Conservation (phyloP, 2,113 vertebrate genomes). For the Pseudopodoces humilis region DNA sequence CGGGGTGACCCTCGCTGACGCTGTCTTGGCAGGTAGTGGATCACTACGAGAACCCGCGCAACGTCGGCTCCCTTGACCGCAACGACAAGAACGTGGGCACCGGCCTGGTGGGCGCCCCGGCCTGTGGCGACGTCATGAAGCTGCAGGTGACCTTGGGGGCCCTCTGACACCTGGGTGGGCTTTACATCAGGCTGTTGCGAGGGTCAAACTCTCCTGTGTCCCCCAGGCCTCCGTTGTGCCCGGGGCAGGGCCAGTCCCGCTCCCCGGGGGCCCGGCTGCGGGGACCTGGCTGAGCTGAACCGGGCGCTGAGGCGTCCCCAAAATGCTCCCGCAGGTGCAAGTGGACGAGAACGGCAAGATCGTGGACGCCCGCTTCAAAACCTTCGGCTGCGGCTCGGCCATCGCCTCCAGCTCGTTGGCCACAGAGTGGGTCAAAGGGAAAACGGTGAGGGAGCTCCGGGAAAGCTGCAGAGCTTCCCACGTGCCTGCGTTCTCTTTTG, state of each 20-base stretch:
- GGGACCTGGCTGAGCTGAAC: rapidly evolving
- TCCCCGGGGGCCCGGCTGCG: not conserved
- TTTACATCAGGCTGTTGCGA: not conserved
- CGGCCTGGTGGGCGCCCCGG: conserved; percentile 92
- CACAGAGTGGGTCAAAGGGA: conserved; percentile 97
- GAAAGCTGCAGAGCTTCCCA: rapidly evolving
- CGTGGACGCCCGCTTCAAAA: conserved; percentile 90
- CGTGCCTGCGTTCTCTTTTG: rapidly evolving
- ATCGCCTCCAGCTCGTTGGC: conserved; percentile 93
- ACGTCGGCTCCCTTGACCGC: conserved; percentile 92
- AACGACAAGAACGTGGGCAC: conserved; percentile 91
- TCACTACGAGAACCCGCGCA: conserved; percentile 97
- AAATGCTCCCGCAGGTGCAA: conserved; percentile 75
- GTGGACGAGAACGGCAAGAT: conserved; percentile 89
- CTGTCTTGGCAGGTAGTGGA: conserved; percentile 85
- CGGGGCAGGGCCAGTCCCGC: too few species aligned
- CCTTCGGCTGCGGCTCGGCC: conserved; percentile 92
- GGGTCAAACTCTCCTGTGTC: rapidly evolving
- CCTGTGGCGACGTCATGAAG: conserved; percentile 98
- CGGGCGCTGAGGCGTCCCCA: rapidly evolving
- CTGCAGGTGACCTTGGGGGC: conserved; percentile 82
- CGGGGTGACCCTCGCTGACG: rapidly evolving
- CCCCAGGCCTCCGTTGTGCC: not conserved
- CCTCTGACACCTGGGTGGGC: not conserved
- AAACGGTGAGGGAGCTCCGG: conserved; percentile 80